A percentile compares a stretch with the other conserved stretches of the same genome.
These are phyloP conservation scores for Conistra vaccinii DNA, from an alignment of 2,888 invertebrate genomes.

Conservation along the genomic window DNA sequence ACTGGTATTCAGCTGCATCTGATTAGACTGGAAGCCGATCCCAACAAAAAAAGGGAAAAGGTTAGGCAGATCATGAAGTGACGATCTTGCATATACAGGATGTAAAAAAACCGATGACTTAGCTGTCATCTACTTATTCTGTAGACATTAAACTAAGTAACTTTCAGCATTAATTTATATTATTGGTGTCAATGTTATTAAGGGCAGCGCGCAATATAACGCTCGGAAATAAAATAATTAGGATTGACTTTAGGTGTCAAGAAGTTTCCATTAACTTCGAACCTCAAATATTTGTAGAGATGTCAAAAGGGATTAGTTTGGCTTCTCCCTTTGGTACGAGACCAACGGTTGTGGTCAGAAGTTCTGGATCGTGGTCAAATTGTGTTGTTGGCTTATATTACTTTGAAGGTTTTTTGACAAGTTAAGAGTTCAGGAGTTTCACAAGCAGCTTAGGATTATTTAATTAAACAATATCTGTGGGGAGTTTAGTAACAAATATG, in stretches of 20 bases:
- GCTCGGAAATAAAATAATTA: neutral
- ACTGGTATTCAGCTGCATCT: neutral
- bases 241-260: neutral
- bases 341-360: conserved; percentile 30
- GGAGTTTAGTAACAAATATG: neutral
- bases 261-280: conserved; percentile 2
- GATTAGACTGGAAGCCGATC: neutral
- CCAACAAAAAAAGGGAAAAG: too few species aligned
- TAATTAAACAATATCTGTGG: neutral
- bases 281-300: conserved; percentile 35
- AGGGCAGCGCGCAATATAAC: too few species aligned
- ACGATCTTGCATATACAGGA: too few species aligned
- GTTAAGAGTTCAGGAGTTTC: neutral
- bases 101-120: too few species aligned
- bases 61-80: too few species aligned
- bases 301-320: conserved; percentile 35
- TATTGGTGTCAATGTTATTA: too few species aligned
- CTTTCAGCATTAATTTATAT: too few species aligned
- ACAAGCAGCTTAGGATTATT: neutral
- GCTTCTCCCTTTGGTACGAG: conserved; percentile 11
- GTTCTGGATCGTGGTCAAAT: conserved; percentile 18
- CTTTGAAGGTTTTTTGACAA: conserved; percentile 18
- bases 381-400: conserved; percentile 13
- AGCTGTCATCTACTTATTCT: too few species aligned
- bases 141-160: too few species aligned